phyloP scores from a whole-genome alignment of 2,113 vertebrate genomes.

The Catharus fuscescens region DNA sequence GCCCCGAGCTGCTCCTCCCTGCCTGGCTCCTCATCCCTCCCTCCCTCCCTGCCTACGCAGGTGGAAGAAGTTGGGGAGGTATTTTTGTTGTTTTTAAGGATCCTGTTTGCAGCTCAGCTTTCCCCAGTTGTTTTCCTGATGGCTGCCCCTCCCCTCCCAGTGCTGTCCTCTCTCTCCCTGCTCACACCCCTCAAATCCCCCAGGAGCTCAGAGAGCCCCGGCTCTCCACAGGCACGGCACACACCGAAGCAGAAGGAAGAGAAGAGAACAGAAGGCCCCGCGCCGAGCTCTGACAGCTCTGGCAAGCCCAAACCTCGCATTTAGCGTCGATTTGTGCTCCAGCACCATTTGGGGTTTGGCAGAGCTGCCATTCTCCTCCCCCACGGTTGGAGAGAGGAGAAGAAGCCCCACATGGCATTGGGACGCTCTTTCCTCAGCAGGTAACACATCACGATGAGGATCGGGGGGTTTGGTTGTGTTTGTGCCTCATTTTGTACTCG shows the following conservation, averaged over 20 bases:
- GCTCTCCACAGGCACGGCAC: accelerated
- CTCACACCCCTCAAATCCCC: not conserved
- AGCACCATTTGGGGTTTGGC: not conserved
- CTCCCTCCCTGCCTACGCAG: not conserved
- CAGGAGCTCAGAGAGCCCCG: not conserved
- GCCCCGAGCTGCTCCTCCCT: not conserved
- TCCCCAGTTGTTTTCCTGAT: not conserved
- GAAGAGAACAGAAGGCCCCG: not conserved
- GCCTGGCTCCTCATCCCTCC: no score
- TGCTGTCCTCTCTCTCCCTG: not conserved
- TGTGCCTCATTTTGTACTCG: accelerated
- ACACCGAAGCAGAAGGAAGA: not conserved
- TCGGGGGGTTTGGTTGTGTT: accelerated
- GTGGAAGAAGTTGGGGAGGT: not conserved
- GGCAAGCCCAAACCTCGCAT: not conserved
- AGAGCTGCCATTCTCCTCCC: not conserved
- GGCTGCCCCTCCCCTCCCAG: no score
- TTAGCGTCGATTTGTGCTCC: not conserved
- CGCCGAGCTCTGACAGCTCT: not conserved
- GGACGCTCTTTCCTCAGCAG: not conserved
- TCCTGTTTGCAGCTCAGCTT: not conserved
- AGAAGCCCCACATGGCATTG: accelerated
- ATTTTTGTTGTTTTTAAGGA: not conserved
- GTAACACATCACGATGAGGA: not conserved
- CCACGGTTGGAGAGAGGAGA: not conserved